Base-by-base conservation (phyloP, 2,113 vertebrate species). In the Passerina amoena region DNA sequence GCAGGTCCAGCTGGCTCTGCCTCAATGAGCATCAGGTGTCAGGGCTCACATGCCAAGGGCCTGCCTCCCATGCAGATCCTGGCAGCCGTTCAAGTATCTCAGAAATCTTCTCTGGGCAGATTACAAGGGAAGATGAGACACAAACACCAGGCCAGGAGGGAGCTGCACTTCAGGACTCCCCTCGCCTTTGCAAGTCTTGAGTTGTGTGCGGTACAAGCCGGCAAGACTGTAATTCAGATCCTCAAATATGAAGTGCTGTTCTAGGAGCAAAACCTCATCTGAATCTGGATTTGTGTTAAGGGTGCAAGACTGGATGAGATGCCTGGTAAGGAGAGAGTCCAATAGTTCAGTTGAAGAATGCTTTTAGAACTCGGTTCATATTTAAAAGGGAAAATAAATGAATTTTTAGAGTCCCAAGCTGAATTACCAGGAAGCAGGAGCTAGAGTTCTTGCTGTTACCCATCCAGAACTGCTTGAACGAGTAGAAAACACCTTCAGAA, bases 51-150 rank as follows among this genome's bases (percentile, higher is more conserved):
- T 48, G 69, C 92, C 92, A 82, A 40, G 35, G 87, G 22, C 68
- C 82, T 82, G 94, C 85, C 85, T 88, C 75, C 78, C 54, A 21
- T 45, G 57, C 72, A 30, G n/a, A 57, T 5, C 13, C 9, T 95
- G 94, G 94, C 94, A 95, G 64, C 59, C 0, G 0, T 28, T 77
- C 94, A 95, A 63, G 18, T 53, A 90, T 88, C 75, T 94, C 85
- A 83, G 85, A 56, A 94, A 93, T 95, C 90, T 85, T 76, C 84
- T 73, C 88, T n/a, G 33, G 53, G 85, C 78, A 79, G 66, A 92
- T 60, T 30, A 60, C 54, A 86, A 61, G 66, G 48, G 78, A 90
- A 85, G 75, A 91, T 3, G 45, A 88, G 50, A 77, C 72, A 68
- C 47, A 50, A 60, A 23, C 0, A 8, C 28, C 37, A 80, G 71